Evolutionary conservation across 2,888 invertebrate genomes (phyloP), one percentile per base, ranked within the genome.

Genomic region (Onchidella celtica): DNA sequence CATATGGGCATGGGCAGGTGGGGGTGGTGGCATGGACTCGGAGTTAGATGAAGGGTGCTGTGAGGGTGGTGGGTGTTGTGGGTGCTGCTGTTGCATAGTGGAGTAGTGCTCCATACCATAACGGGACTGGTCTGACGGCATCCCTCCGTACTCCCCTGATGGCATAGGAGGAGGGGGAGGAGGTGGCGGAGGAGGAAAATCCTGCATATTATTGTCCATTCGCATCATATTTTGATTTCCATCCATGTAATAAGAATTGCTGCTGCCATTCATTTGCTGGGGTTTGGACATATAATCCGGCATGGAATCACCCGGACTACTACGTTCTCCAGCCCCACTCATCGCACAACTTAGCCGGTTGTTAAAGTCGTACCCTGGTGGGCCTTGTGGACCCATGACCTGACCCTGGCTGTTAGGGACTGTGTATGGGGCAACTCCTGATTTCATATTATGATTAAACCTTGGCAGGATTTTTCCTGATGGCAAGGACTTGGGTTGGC

Each of bases 391-490:
- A 21, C 72, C 80, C n/a, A 74, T 68, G 27, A 76, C 65, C 68
- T 47, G 61, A 29, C 38, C 81, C 47, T 76, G 77, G 66, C 70
- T 88, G 78, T 86, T 88, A 27, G 91, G 91, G 63, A 90, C 89
- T 70, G 89, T 90, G 83, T 91, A 91, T 0, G 91, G 91, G 9
- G 90, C 91, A 9, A 89, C 87, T 63, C 89, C 90, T 21, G 89
- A 87, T 83, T 90, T 90, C 83, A 89, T 89, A 38, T 17, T 65
- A 32, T 76, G 75, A 21, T 76, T 40, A 32, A 76, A 61, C 34
- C 65, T 34, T 40, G 75, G 75, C 84, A 91, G 85, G 69, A 91
- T 91, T 81, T 90, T 90, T 6, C 70, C 72, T 14, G 90, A 89
- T 82, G 88, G 88, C 86, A 89, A 86, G 21, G 83, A 74, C 76